Percentiles rank a stretch among this genome's conserved stretches.
Evolutionary conservation across 2,113 vertebrate species (phyloP).

Genomic region (Bombycilla garrulus): DNA sequence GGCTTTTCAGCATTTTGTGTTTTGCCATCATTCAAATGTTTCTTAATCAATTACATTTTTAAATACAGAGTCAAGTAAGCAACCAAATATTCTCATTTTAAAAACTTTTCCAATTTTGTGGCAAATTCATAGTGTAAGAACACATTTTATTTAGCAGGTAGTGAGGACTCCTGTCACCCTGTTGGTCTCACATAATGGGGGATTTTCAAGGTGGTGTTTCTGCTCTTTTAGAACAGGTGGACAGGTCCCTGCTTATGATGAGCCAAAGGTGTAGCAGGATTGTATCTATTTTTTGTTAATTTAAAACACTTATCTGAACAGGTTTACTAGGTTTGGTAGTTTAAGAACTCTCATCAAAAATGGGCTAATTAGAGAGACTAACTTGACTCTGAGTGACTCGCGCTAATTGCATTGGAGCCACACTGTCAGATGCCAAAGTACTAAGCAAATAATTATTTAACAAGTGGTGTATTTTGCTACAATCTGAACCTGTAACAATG

Average conservation of each 20-base stretch:
- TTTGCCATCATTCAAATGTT: background rate
- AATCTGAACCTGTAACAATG: background rate
- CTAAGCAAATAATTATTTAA: slow-evolving; percentile 1
- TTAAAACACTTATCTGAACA: background rate
- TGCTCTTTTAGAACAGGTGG: background rate
- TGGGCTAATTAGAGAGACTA: background rate
- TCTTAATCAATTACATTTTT: background rate
- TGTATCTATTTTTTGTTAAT: background rate
- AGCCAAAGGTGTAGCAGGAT: background rate
- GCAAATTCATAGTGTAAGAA: background rate
- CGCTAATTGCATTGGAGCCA: background rate
- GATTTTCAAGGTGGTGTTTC: background rate
- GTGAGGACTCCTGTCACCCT: background rate
- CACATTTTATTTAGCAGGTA: background rate
- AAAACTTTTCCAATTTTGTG: background rate
- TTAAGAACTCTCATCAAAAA: background rate
- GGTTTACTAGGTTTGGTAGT: background rate
- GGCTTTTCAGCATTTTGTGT: background rate
- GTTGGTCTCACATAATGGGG: accelerated
- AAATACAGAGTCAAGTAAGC: background rate
- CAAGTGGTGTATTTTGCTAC: background rate
- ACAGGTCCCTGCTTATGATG: background rate
- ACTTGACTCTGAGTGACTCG: background rate
- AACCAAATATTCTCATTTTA: background rate
- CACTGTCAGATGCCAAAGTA: background rate